Base-by-base conservation (phyloP, 2,797 vertebrate species). In the Argentina silus region DNA sequence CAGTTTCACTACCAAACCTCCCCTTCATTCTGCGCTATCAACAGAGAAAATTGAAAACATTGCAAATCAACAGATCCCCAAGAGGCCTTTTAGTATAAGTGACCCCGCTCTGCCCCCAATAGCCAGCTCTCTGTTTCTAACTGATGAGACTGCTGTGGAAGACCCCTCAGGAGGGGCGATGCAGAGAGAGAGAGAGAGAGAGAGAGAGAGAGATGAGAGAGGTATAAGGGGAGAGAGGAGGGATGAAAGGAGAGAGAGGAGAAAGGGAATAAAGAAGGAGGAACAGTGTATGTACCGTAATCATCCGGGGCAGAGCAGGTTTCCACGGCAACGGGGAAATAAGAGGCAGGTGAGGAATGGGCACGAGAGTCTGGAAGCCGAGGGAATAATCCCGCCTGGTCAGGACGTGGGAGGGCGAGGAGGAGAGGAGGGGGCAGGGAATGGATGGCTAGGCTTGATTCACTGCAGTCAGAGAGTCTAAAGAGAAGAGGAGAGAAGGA, bases 301-400 rank as follows among this genome's bases (percentile, higher is more conserved):
- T 86, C 84, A 89, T 85, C 80, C 21, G 77, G 70, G 27, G 27
- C 4, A 36, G 27, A 4, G 43, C 67, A 42, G 68, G 87, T 91
- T 86, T 83, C 90, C 84, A 88, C 90, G 78, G 88, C 79, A 85
- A 88, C 87, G 42, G 69, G 56, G 71, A 85, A 84, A 86, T 78
- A 76, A 85, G 78, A 88, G 77, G 60, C 81, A 72, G 81, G 83
- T 87, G 87, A 75, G 84, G 78, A 78, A 78, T 81, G 73, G 70
- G 74, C 86, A 78, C 47, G 67, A 67, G 57, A 81, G 78, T 68
- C 60, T 12, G 75, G 74, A 78, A 83, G 78, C 69, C 27, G 14
- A 72, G 9, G 72, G 57, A 6, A 72, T 80, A 87, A 89, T 91
- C 87, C 76, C 80, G 73, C 66, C 72, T 78, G 69, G 80, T 82